Base-by-base conservation (phyloP, 2,888 invertebrate genomes). In the Acronicta alni region DNA sequence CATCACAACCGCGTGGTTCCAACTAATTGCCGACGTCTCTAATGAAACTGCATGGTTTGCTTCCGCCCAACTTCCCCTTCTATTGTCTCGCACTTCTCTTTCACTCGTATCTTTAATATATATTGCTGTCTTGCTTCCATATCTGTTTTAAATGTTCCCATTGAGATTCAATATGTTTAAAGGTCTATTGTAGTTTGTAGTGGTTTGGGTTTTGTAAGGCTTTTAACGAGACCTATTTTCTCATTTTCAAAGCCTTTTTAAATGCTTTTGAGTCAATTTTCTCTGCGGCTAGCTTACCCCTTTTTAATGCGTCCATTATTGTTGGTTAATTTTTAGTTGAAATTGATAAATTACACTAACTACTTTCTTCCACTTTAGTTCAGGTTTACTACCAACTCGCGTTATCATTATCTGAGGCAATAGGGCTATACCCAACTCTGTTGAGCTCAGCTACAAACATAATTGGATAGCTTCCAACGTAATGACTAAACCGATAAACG, bases 1-100 rank as follows among this genome's bases (percentile, higher is more conserved):
- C 69, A 74, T 72, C 67, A 67, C 64, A 67, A 67, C 57, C 68
- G 61, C 68, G 54, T 75, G 54, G 67, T 69, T 67, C 70, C 71
- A 65, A 75, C 79, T 82, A 82, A 82, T 82, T 82, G 82, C 75
- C 65, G 67, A 64, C 72, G 67, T 71, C 75, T 79, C 76, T 81
- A 84, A 82, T 81, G 79, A 83, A 81, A 84, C 80, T 82, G 80
- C 79, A 81, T 75, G 77, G 77, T 78, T 80, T 79, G 81, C 81
- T 83, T 81, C 81, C 83, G 73, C 67, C 78, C 73, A 76, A 78
- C 77, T 77, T 81, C 75, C 77, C 59, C 53, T 69, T 54, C 72
- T 69, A 78, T 82, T 83, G 74, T 81, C 64, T 59, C 8, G 12
- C 44, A 57, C 46, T 12, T 69, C 72, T 57, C 68, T 56, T 55